Evolutionary conservation across 2,888 invertebrate species (phyloP), one percentile per base, ranked within the genome.

Genomic region (Drosophila nigritarsus): DNA sequence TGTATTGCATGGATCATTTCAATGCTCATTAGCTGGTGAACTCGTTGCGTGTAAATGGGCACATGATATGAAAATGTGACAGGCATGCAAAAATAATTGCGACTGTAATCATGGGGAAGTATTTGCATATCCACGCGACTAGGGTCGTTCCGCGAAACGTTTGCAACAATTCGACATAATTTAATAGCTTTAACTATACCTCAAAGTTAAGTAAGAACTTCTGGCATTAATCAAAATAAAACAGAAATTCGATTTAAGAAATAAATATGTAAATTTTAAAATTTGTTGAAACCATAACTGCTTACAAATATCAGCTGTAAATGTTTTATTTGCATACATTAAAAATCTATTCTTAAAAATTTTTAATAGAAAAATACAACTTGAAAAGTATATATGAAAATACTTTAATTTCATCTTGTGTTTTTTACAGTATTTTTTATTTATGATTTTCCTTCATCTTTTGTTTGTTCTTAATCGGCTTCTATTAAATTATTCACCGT

Each of bases 1-100:
- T 81, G 55, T 54, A 77, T 72, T 67, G 50, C 49, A 9, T 62
- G 61, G 58, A 62, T 64, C 42, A 78, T 66, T 62, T 62, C 49
- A 50, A 55, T 66, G 54, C 65, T 69, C 69, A 79, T 73, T 78
- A 66, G 34, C 54, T 63, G n/a, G n/a, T 18, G n/a, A 24, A 5
- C 15, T n/a, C 18, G 11, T 3, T 27, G 18, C 36, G 48, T 48
- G 62, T 53, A 42, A 13, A 42, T 61, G 40, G 27, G 29, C 34
- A 24, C 27, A 42, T 18, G 48, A 65, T 63, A 18, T 68, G 38
- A 59, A 75, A 80, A 80, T 80, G 42, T 66, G 58, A 27, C 8
- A 32, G 50, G 63, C 61, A 40, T 61, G 34, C 8, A 48, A 20
- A 66, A 76, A 58, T 61, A 71, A 80, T 76, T 62, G 75, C 9